phyloP scores from a whole-genome alignment of 2,113 vertebrate species.

The Hippocampus zosterae region DNA sequence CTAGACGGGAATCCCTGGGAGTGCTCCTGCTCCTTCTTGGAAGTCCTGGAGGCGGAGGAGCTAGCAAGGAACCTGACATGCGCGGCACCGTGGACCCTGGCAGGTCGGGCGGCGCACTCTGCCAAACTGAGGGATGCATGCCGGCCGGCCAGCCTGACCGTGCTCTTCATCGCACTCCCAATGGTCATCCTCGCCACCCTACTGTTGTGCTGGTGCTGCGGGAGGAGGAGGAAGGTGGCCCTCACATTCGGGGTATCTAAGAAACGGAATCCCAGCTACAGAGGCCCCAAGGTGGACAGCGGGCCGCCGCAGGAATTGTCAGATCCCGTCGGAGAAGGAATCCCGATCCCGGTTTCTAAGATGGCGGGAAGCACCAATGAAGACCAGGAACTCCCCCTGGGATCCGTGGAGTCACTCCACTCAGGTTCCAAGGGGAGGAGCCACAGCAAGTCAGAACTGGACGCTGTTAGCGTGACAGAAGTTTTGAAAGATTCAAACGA shows the following conservation, averaged over 20 bases:
- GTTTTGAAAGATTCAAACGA: constrained; percentile 84
- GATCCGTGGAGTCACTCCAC: constrained; percentile 66
- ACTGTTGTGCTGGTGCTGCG: constrained; percentile 79
- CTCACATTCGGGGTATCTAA: constrained; percentile 49
- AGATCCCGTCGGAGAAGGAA: neutral
- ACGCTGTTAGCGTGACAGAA: constrained; percentile 78
- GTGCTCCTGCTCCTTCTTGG: constrained; percentile 76
- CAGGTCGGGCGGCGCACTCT: constrained; percentile 47
- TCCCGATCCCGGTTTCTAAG: constrained; percentile 65
- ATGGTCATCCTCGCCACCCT: constrained; percentile 65
- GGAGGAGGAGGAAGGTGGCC: constrained; percentile 68
- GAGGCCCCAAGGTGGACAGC: constrained; percentile 55
- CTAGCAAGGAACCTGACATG: constrained; percentile 69
- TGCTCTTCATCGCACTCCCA: constrained; percentile 80
- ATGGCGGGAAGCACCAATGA: constrained; percentile 76
- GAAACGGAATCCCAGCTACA: constrained; percentile 36
- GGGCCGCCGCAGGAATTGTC: constrained; percentile 28
- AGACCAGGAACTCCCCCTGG: constrained; percentile 79
- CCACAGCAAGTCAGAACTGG: constrained; percentile 67
- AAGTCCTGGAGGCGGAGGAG: constrained; percentile 49
- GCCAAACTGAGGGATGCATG: constrained; percentile 67
- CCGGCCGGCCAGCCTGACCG: constrained; percentile 66
- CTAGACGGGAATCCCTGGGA: constrained; percentile 79
- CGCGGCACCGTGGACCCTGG: constrained; percentile 59
- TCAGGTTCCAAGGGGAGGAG: constrained; percentile 21